Conservation (phyloP, 2,797 vertebrate genomes). For the Chloroceryle amazona region DNA sequence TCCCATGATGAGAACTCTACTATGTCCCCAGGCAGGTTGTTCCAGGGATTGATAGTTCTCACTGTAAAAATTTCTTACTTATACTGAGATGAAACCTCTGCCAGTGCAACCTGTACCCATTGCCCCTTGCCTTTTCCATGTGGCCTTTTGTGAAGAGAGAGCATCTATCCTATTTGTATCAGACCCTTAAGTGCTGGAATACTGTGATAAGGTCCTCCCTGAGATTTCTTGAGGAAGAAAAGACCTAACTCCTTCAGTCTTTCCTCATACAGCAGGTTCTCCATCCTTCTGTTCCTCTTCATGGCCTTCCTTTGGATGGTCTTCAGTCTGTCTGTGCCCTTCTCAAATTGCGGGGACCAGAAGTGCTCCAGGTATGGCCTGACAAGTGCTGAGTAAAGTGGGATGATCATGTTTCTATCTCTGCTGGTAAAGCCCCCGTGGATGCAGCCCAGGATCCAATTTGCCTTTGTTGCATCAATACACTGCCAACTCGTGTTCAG, state of each 20-base stretch:
- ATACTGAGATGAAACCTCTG: neutral
- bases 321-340: neutral
- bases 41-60: neutral
- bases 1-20: neutral
- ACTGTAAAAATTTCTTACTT: neutral
- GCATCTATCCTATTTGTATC: too few species aligned
- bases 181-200: neutral
- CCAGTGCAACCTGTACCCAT: neutral
- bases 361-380: neutral
- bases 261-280: neutral
- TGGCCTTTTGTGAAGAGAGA: neutral
- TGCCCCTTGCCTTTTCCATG: neutral
- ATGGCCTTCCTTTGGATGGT: neutral
- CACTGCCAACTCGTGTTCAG: neutral
- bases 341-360: neutral
- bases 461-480: neutral
- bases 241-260: neutral
- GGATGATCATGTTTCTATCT: neutral
- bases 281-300: neutral
- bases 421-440: neutral
- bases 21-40: neutral
- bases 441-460: neutral
- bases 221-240: neutral
- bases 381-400: neutral
- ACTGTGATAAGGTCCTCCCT: neutral